Conservation (phyloP, 2,113 vertebrate genomes). For the Chionodraco myersi region DNA sequence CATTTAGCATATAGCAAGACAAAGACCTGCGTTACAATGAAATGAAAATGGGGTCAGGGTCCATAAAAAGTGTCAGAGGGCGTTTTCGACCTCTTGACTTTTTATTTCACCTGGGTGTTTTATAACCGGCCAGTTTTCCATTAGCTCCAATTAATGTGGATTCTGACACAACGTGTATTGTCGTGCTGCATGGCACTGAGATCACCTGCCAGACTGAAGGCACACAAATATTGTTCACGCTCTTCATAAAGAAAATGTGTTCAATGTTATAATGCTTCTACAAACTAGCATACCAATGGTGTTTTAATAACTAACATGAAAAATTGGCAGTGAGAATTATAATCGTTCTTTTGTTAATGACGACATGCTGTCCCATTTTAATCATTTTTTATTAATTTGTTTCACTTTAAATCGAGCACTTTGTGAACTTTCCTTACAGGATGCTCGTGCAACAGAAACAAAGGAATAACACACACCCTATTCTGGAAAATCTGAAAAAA, state of each 20-base stretch:
- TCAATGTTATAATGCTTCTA: background rate
- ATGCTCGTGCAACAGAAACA: background rate
- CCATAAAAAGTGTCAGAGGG: background rate
- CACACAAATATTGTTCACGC: background rate
- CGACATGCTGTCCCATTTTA: background rate
- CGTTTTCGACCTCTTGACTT: background rate
- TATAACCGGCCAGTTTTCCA: background rate
- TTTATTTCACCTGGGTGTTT: background rate
- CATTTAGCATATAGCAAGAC: background rate
- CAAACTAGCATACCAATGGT: background rate
- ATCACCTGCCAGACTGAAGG: constrained; percentile 2
- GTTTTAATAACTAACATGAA: background rate
- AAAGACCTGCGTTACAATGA: background rate
- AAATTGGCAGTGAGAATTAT: background rate
- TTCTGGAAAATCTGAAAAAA: background rate
- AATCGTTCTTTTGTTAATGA: background rate
- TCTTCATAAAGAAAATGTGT: background rate
- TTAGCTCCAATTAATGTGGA: constrained; percentile 5
- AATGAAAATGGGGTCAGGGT: constrained; percentile 4
- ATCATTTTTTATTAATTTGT: background rate
- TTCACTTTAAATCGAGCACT: background rate
- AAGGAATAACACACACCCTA: background rate
- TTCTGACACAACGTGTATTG: background rate
- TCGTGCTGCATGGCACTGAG: constrained; percentile 17
- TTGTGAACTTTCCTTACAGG: background rate